Evolutionary conservation across 2,797 vertebrate genomes (phyloP), one percentile per base, ranked within the genome.

Genomic region (Danio choprae): DNA sequence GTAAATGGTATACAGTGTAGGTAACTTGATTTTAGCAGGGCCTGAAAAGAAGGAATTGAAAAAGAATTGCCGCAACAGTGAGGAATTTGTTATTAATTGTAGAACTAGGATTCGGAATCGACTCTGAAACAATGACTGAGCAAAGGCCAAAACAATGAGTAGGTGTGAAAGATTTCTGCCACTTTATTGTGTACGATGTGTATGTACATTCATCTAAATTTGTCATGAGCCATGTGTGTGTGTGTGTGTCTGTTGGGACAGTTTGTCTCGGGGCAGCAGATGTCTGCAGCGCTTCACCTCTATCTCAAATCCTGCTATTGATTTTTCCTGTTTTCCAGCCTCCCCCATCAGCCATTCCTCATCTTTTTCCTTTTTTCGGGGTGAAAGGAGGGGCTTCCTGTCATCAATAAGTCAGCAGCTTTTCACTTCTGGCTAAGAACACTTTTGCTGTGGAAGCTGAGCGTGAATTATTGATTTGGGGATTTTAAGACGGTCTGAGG

Each of bases 391-490:
- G 69, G 41, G 44, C 77, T 79, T 86, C 55, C 50, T 41, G 68
- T 81, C 72, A 81, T 81, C 63, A 84, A 84, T 81, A 63, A 83
- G 73, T 81, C 65, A 81, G 60, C 69, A 6, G 48, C 38, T 73
- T 79, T 80, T 81, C 71, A 50, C 18, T 74, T 77, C 73, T 51
- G 64, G 67, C 58, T 70, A 44, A 41, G 44, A 81, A 77, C 72
- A 53, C 44, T 59, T 82, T 77, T 43, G 60, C 46, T 44, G 10
- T 10, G 16, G 63, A 74, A n/a, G 58, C 46, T 16, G 11, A 4
- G 38, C 22, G 7, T 84, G 50, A 84, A 82, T 82, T 20, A 82
- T 86, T 81, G 69, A 82, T 80, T 77, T 71, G 1, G 48, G 74
- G 60, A 69, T 81, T 78, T 72, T 53, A 58, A 58, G 76, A 50